Base-by-base conservation (phyloP, 2,888 invertebrate genomes). In the Amaurobius ferox region DNA sequence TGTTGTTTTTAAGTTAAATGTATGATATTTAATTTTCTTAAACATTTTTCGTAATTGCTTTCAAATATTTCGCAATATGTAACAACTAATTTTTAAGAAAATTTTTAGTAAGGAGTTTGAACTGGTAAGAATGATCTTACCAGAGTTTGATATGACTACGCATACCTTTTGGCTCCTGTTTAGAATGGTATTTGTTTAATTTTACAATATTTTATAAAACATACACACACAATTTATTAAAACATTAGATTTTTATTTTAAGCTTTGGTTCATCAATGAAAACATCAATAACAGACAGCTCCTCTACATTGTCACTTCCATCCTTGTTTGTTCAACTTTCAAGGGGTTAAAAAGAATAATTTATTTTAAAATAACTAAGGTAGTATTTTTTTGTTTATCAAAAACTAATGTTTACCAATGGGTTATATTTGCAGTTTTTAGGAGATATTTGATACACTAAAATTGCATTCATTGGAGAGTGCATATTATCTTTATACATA, bases 241-340 rank as follows among this genome's bases (percentile, higher is more conserved):
- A 83, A 83, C 83, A 83, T 83, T 83, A 83, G 77, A 83, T 83
- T 55, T 83, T 83, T 83, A 83, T 83, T 68, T 83, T 83, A 83
- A 83, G 83, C 83, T 83, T 83, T 83, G 77, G 76, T 83, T 83
- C 83, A 83, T 83, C 83, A 83, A 83, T 83, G 77, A 83, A 83
- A 83, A 83, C 83, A 83, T 83, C 83, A 83, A 83, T 83, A 83
- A 83, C 83, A 83, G 83, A 76, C 83, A 83, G 83, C 83, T 83
- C 83, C 77, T 71, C 83, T 83, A 83, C 77, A 83, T 55, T 83
- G 77, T 83, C 71, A 26, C 61, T 77, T 83, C 29, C 62, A 48
- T 68, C 48, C 35, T 28, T 76, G 80, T 81, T 83, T 83, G 83
- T 83, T 83, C 83, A 81, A 83, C 72, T 83, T 72, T 71, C 64